Conservation (phyloP, 2,113 vertebrate genomes). For the Hippocampus mohnikei region DNA sequence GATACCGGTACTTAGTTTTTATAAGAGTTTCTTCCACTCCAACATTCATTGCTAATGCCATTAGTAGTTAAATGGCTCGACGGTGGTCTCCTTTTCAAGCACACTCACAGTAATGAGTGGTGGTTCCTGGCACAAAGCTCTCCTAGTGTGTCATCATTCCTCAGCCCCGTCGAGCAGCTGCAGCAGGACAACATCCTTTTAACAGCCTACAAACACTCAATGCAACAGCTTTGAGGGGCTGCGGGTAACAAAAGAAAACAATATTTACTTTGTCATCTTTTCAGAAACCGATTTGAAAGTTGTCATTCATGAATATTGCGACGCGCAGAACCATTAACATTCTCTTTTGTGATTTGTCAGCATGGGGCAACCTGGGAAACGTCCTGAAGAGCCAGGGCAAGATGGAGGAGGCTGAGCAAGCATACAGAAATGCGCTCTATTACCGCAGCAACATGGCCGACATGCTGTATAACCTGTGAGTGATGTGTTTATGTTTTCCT, state of each 20-base stretch:
- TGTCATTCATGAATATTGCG: conserved; percentile 4
- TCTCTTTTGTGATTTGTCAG: conserved; percentile 66
- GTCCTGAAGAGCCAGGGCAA: conserved; percentile 98
- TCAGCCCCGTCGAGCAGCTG: conserved; percentile 20
- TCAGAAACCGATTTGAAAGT: conserved; percentile 1
- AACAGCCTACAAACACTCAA: conserved; percentile 14
- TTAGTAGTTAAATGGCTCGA: conserved; percentile 36
- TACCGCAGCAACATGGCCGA: conserved; percentile 99
- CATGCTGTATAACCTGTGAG: conserved; percentile 99
- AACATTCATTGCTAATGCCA: conserved; percentile 20
- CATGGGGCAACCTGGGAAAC: conserved; percentile 99
- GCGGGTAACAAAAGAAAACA: conserved; percentile 27
- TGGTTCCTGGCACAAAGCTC: conserved; percentile 35
- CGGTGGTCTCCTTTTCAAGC: conserved; percentile 43
- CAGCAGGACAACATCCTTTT: conserved; percentile 21
- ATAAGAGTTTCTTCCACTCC: conserved; percentile 23
- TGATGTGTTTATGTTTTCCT: conserved; percentile 34
- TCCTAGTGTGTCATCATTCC: conserved; percentile 23
- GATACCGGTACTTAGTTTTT: conserved; percentile 21
- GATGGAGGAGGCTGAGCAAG: conserved; percentile 90
- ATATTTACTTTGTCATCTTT: conserved; percentile 20
- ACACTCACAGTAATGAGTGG: conserved; percentile 24
- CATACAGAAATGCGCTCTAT: conserved; percentile 95
- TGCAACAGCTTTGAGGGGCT: conserved; percentile 7
- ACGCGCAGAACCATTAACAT: conserved; percentile 20